A percentile compares a stretch with the other conserved stretches of the same genome.
phyloP scores from a whole-genome alignment of 2,113 vertebrate species.

The Pyxicephalus adspersus region DNA sequence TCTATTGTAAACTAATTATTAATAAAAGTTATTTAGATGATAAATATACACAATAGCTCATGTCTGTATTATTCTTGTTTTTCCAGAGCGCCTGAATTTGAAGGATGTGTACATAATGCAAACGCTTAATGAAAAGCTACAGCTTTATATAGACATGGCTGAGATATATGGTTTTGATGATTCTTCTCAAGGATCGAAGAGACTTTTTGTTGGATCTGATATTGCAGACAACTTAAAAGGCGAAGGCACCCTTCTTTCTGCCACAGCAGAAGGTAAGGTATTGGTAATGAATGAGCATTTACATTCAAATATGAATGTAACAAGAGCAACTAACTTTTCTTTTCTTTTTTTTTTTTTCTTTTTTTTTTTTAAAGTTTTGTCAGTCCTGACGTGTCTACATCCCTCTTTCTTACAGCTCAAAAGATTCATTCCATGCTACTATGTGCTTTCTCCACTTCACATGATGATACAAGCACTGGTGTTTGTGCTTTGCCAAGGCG shows the following conservation, averaged over 20 bases:
- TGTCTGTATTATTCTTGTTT: not conserved
- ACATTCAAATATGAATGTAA: too few relatives aligned
- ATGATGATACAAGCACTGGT: conserved; percentile 66
- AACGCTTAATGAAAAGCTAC: conserved; percentile 86
- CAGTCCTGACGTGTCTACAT: not conserved
- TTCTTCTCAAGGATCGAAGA: conserved; percentile 50
- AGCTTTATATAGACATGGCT: conserved; percentile 86
- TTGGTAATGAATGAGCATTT: too few relatives aligned
- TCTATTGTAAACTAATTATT: too few relatives aligned
- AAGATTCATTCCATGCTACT: conserved; percentile 86
- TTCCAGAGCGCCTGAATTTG: conserved; percentile 77
- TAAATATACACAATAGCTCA: too few relatives aligned
- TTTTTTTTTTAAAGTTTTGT: conserved; percentile 1
- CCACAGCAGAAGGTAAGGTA: conserved; percentile 84
- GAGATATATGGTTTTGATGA: conserved; percentile 80
- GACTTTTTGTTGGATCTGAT: conserved; percentile 74
- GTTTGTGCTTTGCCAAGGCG: conserved; percentile 70
- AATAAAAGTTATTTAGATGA: too few relatives aligned
- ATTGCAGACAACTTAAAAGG: conserved; percentile 88
- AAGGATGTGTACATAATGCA: conserved; percentile 83
- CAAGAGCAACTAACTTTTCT: too few relatives aligned
- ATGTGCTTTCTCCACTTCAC: conserved; percentile 67
- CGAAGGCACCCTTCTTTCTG: conserved; percentile 82
- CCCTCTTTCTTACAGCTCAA: conserved; percentile 74
- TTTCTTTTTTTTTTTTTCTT: not conserved